Percentiles rank a stretch among this genome's conserved stretches.
Conservation (phyloP, 2,888 invertebrate genomes). For the Drosophila atripex region DNA sequence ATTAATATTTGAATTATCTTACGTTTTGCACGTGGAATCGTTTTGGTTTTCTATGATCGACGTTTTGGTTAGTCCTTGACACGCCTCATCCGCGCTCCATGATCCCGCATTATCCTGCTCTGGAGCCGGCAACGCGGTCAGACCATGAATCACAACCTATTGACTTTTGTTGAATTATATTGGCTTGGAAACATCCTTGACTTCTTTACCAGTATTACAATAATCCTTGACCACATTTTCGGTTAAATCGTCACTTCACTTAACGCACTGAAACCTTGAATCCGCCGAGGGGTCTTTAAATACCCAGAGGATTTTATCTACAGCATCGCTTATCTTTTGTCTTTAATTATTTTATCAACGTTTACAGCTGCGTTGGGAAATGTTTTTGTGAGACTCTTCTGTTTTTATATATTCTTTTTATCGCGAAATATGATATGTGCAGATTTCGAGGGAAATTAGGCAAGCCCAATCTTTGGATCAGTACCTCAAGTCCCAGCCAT, state of each 20-base stretch:
- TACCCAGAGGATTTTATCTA: slow-evolving; percentile 20
- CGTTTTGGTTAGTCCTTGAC: not conserved
- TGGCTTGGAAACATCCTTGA: not conserved
- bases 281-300: slow-evolving; percentile 7
- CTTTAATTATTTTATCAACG: slow-evolving; percentile 8
- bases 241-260: slow-evolving; percentile 3
- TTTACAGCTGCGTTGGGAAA: slow-evolving; percentile 18
- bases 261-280: slow-evolving; percentile 31
- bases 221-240: slow-evolving; percentile 27
- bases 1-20: not conserved
- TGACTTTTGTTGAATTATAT: not conserved
- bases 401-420: slow-evolving; percentile 2
- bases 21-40: slow-evolving; percentile 33
- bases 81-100: slow-evolving; percentile 24
- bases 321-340: slow-evolving; percentile 28
- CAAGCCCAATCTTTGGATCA: not conserved
- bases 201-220: slow-evolving; percentile 23
- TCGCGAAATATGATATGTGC: slow-evolving; percentile 10
- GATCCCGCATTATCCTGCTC: not conserved
- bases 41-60: slow-evolving; percentile 11
- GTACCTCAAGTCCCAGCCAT: not conserved
- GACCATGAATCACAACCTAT: slow-evolving; percentile 14
- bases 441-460: slow-evolving; percentile 8
- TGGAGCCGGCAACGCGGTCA: slow-evolving; percentile 20
- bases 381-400: slow-evolving; percentile 10